These are phyloP conservation scores for Aphelinus certus DNA, from an alignment of 1,140 invertebrate species.

Conservation along the genomic window DNA sequence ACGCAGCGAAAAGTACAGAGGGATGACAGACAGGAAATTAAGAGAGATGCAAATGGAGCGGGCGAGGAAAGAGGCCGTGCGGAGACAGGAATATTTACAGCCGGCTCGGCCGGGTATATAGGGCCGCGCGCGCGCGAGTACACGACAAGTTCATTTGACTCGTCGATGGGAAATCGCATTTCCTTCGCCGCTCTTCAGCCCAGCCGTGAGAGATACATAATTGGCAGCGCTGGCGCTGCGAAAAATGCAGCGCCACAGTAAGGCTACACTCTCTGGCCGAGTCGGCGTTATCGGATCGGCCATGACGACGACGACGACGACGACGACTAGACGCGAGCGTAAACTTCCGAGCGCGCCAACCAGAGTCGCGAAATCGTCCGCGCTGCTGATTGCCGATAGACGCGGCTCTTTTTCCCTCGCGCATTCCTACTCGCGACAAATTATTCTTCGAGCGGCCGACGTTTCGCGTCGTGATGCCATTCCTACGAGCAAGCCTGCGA, in stretches of 20 bases:
- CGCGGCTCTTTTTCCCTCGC: too few relatives aligned
- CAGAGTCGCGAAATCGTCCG: too few relatives aligned
- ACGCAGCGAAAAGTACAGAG: slow-evolving; percentile 3
- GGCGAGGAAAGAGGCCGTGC: neutral
- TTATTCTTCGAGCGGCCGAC: too few relatives aligned
- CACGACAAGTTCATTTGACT: neutral
- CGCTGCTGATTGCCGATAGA: too few relatives aligned
- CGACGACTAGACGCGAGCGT: neutral
- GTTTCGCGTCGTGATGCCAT: too few relatives aligned
- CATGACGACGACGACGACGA: too few relatives aligned
- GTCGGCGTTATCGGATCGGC: slow-evolving; percentile 29
- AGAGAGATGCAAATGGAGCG: slow-evolving; percentile 21
- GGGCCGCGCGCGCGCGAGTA: too few relatives aligned
- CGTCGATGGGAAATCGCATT: slow-evolving; percentile 12
- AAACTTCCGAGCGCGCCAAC: slow-evolving; percentile 4
- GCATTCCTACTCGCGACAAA: too few relatives aligned
- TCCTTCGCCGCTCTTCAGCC: neutral
- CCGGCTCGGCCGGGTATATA: too few relatives aligned
- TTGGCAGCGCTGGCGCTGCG: slow-evolving; percentile 7
- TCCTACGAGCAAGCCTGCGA: too few relatives aligned
- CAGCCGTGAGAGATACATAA: neutral
- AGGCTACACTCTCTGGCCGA: neutral
- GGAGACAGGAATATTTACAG: neutral
- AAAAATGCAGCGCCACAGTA: too few relatives aligned
- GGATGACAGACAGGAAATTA: slow-evolving; percentile 29